Evolutionary conservation across 1,140 invertebrate species (phyloP).

Genomic region (Bombus superbus): DNA sequence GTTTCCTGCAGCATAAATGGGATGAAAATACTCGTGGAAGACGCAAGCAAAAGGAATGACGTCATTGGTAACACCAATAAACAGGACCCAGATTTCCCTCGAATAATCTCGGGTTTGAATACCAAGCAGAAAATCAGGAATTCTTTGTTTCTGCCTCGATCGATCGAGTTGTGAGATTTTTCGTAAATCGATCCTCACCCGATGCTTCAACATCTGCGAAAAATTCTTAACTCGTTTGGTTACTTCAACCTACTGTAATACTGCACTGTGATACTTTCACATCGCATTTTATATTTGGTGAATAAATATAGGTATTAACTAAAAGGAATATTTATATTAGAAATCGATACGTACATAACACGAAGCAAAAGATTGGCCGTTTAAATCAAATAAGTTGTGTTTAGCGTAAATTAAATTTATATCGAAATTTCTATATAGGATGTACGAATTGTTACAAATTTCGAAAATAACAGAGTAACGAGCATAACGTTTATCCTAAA

Average conservation of each 20-base stretch:
- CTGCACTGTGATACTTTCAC: no score
- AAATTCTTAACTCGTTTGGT: no score
- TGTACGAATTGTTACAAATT: neutral
- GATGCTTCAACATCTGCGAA: neutral
- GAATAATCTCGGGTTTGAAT: slow-evolving; percentile 40
- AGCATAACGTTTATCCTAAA: no score
- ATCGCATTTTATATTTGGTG: no score
- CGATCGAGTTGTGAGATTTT: neutral
- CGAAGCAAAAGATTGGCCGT: no score
- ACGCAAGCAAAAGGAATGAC: slow-evolving; percentile 48
- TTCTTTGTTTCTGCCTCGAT: slow-evolving; percentile 25
- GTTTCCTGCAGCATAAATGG: slow-evolving; percentile 48
- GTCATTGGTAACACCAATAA: slow-evolving; percentile 53
- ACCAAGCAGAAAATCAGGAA: slow-evolving; percentile 30
- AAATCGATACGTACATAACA: no score
- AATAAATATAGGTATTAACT: no score
- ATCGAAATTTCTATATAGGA: neutral
- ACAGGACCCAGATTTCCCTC: slow-evolving; percentile 48
- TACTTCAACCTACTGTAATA: accelerated
- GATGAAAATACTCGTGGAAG: slow-evolving; percentile 49
- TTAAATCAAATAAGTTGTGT: neutral
- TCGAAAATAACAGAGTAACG: neutral
- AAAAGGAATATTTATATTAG: no score
- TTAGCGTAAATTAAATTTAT: neutral
- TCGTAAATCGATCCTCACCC: neutral